Conservation (phyloP, 2,888 invertebrate species). For the Hybos culiciformis region DNA sequence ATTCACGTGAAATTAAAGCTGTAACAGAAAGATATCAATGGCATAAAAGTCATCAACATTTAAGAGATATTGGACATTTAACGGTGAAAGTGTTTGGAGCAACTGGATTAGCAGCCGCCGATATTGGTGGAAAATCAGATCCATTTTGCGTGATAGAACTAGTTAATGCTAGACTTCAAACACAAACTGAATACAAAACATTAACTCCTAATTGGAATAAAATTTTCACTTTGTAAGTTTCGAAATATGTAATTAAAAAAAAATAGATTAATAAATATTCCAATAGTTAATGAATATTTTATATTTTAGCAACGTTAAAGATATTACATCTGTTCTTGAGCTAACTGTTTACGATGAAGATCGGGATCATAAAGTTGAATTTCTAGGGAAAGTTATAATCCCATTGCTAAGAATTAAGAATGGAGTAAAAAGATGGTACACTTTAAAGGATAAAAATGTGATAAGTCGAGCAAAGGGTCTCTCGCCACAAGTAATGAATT, state of each 20-base stretch:
- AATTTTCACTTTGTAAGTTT: conserved; percentile 88
- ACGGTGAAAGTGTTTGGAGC: conserved; percentile 84
- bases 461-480: conserved; percentile 81
- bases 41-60: conserved; percentile 52
- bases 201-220: conserved; percentile 95
- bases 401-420: conserved; percentile 76
- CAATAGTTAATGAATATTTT: conserved; percentile 6
- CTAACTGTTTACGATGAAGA: conserved; percentile 97
- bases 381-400: conserved; percentile 82
- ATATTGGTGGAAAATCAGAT: conserved; percentile 94
- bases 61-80: conserved; percentile 83
- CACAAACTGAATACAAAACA: conserved; percentile 98
- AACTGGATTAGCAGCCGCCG: conserved; percentile 83
- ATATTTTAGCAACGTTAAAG: conserved; percentile 68
- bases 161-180: conserved; percentile 87
- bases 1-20: conserved; percentile 51
- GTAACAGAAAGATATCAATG: conserved; percentile 43
- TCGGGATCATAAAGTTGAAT: conserved; percentile 94
- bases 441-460: conserved; percentile 90
- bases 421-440: conserved; percentile 90
- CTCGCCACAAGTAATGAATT: conserved; percentile 48
- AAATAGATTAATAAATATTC: background rate
- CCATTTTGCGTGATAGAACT: conserved; percentile 96
- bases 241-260: background rate
- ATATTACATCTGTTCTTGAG: conserved; percentile 87